These are phyloP conservation scores for Temnothorax nylanderi DNA, from an alignment of 1,140 invertebrate genomes.

Conservation along the genomic window DNA sequence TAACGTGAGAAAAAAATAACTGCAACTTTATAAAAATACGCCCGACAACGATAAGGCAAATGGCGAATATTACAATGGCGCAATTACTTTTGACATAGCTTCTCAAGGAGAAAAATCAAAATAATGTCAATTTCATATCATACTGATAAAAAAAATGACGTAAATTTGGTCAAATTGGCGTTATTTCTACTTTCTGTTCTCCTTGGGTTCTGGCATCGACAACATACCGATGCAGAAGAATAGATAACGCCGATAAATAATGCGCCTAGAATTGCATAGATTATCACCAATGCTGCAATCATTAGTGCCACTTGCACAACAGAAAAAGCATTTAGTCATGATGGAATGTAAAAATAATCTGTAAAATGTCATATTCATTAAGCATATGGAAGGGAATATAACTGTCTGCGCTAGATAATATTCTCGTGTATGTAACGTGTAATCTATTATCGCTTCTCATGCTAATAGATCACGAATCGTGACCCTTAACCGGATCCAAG, in stretches of 20 bases:
- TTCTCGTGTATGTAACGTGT: background rate
- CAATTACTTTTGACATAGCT: background rate
- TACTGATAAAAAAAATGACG: too few species aligned
- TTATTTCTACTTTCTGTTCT: too few species aligned
- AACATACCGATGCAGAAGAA: background rate
- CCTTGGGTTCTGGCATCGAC: background rate
- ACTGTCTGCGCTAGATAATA: background rate
- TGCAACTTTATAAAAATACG: background rate
- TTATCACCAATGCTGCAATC: background rate
- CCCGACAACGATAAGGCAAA: background rate
- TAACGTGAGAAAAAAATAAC: background rate
- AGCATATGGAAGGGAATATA: too few species aligned
- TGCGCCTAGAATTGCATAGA: background rate
- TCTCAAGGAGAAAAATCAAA: too few species aligned
- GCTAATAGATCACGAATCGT: background rate
- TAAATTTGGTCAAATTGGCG: too few species aligned
- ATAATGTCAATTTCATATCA: too few species aligned
- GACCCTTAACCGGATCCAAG: constrained; percentile 9
- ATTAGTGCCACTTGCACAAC: background rate
- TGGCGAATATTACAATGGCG: background rate
- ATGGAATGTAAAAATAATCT: background rate
- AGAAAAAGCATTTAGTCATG: background rate
- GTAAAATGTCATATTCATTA: background rate
- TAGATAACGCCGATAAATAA: constrained; percentile 2
- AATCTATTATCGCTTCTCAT: background rate